phyloP scores from a whole-genome alignment of 2,888 invertebrate species.

The Embidobia sp. region DNA sequence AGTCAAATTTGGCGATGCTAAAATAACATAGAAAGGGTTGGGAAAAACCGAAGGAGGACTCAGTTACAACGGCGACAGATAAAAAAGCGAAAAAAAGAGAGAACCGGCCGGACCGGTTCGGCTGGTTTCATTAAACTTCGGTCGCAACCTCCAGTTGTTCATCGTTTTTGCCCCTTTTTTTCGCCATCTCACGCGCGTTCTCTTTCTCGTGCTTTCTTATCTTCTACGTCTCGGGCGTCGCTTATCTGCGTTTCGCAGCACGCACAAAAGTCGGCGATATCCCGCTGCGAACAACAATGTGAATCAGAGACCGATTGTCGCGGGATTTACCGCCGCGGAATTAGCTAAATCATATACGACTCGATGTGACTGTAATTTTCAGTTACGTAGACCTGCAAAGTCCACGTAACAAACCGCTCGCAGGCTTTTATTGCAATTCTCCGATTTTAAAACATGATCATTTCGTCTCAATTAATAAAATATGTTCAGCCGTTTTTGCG shows the following conservation, averaged over 20 bases:
- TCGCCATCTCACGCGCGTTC: conserved; percentile 13
- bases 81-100: conserved; percentile 60
- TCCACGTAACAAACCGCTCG: no score
- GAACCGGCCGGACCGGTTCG: conserved; percentile 61
- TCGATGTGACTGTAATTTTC: conserved; percentile 28
- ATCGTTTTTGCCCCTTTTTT: conserved; percentile 34
- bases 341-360: conserved; percentile 53
- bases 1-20: no score
- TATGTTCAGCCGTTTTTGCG: no score
- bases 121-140: conserved; percentile 59
- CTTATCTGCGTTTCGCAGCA: conserved; percentile 50
- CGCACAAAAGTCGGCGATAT: conserved; percentile 51
- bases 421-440: no score
- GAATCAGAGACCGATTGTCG: conserved; percentile 40
- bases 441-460: no score
- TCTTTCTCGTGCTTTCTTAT: conserved; percentile 39
- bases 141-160: conserved; percentile 69
- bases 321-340: conserved; percentile 40
- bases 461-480: no score
- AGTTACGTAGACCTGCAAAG: no score
- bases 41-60: conserved; percentile 61
- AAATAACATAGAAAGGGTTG: conserved; percentile 50
- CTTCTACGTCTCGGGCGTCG: conserved; percentile 25
- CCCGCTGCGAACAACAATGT: conserved; percentile 28
- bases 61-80: conserved; percentile 60